Evolutionary conservation across 53 echinoderm and acorn worm species (phyloP).

Genomic region (Astropecten irregularis): DNA sequence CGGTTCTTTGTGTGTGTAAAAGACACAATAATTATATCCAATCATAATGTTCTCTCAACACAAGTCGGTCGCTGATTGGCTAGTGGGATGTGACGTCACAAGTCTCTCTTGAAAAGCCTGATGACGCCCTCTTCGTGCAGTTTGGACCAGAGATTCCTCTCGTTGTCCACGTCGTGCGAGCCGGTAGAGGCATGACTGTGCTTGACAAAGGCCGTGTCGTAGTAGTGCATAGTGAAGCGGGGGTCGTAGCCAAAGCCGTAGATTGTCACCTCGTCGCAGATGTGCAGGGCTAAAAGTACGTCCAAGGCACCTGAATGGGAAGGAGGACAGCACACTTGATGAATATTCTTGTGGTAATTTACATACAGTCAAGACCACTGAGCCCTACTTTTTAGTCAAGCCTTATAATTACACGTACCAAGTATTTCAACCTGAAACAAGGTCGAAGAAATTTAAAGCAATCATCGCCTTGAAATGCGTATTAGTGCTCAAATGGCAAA

Average conservation of each 20-base stretch:
- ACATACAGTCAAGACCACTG: no score
- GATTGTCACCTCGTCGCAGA: conserved; percentile 90
- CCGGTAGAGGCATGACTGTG: conserved; percentile 72
- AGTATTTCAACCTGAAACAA: no score
- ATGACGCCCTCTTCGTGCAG: conserved; percentile 87
- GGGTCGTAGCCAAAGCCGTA: conserved; percentile 94
- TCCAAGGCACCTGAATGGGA: conserved; percentile 78
- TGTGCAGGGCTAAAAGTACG: conserved; percentile 80
- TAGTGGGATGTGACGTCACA: no score
- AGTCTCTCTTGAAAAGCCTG: conserved; percentile 83
- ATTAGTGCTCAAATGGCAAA: no score
- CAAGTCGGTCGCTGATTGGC: no score
- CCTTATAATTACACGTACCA: no score
- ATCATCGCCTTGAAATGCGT: no score
- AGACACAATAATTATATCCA: no score
- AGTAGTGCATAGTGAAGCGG: conserved; percentile 89
- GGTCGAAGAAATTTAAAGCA: no score
- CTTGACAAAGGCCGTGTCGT: conserved; percentile 73
- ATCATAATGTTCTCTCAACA: no score
- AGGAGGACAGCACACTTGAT: background rate
- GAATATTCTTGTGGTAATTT: background rate
- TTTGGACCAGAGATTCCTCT: conserved; percentile 81
- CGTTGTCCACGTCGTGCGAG: conserved; percentile 86
- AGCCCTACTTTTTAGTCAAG: no score
- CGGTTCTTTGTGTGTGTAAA: no score